Percentiles rank a stretch among this genome's conserved stretches.
Evolutionary conservation across 2,113 vertebrate species (phyloP).

Genomic region (Scatophagus argus): DNA sequence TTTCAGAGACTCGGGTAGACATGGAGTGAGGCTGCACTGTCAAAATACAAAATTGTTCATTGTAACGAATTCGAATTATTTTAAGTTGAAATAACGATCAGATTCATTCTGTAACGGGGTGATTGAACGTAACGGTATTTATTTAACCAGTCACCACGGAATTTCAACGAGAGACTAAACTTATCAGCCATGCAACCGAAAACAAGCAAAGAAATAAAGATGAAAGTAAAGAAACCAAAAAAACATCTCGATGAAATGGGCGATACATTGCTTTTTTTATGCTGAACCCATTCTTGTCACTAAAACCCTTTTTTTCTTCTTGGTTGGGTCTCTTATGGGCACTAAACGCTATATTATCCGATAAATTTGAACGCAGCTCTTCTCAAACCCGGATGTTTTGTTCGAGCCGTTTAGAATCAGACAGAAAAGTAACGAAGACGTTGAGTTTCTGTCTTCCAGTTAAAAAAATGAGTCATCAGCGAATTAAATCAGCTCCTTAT

Average conservation of each 20-base stretch:
- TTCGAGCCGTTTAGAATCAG: background rate
- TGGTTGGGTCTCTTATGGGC: background rate
- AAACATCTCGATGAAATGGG: background rate
- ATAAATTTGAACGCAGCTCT: background rate
- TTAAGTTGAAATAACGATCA: background rate
- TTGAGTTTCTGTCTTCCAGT: background rate
- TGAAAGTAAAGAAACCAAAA: accelerated
- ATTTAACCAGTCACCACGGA: background rate
- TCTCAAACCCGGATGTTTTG: slow-evolving; percentile 72
- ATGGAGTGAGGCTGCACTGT: background rate
- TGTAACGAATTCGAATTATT: background rate
- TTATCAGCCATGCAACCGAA: background rate
- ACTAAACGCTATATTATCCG: accelerated
- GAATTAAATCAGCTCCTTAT: background rate
- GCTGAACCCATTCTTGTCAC: accelerated
- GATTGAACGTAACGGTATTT: background rate
- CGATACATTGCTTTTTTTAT: background rate
- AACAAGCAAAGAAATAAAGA: background rate
- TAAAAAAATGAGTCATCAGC: too few species aligned
- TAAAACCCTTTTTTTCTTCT: background rate
- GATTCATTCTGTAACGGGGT: background rate
- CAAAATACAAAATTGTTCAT: background rate
- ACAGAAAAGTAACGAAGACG: too few species aligned
- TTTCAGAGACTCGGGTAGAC: background rate
- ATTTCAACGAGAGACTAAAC: background rate